Percentiles rank a stretch among this genome's conserved stretches.
Evolutionary conservation across 2,888 invertebrate species (phyloP).

Genomic region (Campaea margaritaria): DNA sequence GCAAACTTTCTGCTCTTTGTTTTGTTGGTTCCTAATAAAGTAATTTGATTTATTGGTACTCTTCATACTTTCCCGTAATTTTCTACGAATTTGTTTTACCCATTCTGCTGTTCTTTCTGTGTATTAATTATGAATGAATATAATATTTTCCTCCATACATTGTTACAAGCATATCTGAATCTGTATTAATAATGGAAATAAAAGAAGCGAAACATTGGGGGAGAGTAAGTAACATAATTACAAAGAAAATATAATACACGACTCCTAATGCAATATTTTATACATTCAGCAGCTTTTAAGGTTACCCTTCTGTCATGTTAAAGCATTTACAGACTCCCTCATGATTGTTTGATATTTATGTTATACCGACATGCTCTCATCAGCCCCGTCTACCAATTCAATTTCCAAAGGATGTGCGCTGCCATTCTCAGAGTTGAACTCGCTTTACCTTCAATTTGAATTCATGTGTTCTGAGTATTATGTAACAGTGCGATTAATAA

Average conservation of each 20-base stretch:
- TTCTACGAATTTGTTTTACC: slow-evolving; percentile 20
- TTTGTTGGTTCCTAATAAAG: slow-evolving; percentile 28
- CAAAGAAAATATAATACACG: slow-evolving; percentile 17
- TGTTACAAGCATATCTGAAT: slow-evolving; percentile 11
- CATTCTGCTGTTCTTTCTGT: slow-evolving; percentile 10
- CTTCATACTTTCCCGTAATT: slow-evolving; percentile 28
- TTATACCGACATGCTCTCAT: slow-evolving; percentile 26
- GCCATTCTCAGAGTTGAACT: slow-evolving; percentile 27
- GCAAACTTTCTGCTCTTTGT: slow-evolving; percentile 29
- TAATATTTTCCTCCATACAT: slow-evolving; percentile 1
- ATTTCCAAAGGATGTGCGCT: slow-evolving; percentile 29
- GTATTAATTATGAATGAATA: slow-evolving; percentile 17
- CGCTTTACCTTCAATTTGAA: slow-evolving; percentile 13
- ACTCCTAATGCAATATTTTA: slow-evolving; percentile 31
- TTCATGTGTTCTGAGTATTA: slow-evolving; percentile 3
- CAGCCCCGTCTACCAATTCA: slow-evolving; percentile 27
- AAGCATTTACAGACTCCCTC: slow-evolving; percentile 31
- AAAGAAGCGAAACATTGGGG: slow-evolving; percentile 2
- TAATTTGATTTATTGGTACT: slow-evolving; percentile 31
- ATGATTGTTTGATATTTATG: slow-evolving; percentile 34
- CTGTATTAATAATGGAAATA: background rate
- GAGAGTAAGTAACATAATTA: slow-evolving; percentile 12
- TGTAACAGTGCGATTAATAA: background rate
- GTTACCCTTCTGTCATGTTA: slow-evolving; percentile 33
- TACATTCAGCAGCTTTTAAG: slow-evolving; percentile 32